Base-by-base conservation (phyloP, 2,888 invertebrate species). In the Leuctra nigra region DNA sequence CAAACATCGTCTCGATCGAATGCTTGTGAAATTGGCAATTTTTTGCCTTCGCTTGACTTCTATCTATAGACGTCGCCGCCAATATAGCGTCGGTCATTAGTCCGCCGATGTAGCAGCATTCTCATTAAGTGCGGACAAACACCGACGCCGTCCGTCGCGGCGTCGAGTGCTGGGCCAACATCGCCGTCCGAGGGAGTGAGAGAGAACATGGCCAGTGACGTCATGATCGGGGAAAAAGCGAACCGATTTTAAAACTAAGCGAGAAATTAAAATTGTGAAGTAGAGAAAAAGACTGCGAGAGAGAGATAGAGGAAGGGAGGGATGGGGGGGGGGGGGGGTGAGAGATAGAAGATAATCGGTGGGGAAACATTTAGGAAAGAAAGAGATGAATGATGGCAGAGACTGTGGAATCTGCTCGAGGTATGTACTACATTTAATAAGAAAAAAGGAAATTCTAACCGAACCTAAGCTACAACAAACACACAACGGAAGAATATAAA, bases 1-100 rank as follows among this genome's bases (percentile, higher is more conserved):
- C n/a, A n/a, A n/a, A n/a, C n/a, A n/a, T n/a, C n/a, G n/a, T 33
- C 20, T 22, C 16, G 35, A 14, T 20, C n/a, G 50, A 35, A 22
- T 50, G 50, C 33, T 50, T 50, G 33, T 18, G 18, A 33, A 50
- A 50, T 50, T 50, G 50, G 33, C 50, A 50, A 50, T 50, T 50
- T 50, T 50, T 29, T 35, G 20, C 44, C 4, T 23, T 44, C 22
- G 20, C 44, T 44, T 23, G 6, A 23, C 22, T 11, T 22, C 23
- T 9, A 11, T 14, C 44, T 38, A 23, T n/a, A 6, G 23, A 9
- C 2, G n/a, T 4, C 4, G 20, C 6, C 6, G 44, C 23, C 44
- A 20, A 44, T 44, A n/a, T 11, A 23, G 20, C 44, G 29, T 44
- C 6, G 44, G 50, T 50, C 50, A 33, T 50, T 50, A 33, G 50